These are phyloP conservation scores for Sorex araneus DNA, from an alignment of 2,113 vertebrate species.

Conservation along the genomic window DNA sequence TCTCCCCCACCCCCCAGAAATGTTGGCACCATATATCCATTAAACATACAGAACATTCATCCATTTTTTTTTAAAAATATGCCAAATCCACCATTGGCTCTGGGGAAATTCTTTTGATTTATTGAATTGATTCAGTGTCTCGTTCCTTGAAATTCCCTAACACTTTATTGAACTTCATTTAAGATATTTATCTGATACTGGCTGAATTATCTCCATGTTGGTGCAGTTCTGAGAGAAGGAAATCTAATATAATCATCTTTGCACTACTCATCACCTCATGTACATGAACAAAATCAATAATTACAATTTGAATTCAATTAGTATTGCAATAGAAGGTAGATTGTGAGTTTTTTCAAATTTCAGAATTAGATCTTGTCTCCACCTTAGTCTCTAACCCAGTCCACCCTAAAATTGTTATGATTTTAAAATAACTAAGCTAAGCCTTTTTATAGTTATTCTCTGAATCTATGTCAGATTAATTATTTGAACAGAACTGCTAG, in stretches of 20 bases:
- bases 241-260: background rate
- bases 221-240: conserved; percentile 49
- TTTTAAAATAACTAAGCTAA: conserved; percentile 24
- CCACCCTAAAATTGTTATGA: background rate
- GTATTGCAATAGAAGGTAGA: background rate
- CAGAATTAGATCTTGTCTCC: background rate
- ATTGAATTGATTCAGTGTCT: background rate
- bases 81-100: background rate
- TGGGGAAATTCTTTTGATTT: conserved; percentile 18
- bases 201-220: background rate
- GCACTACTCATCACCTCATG: background rate
- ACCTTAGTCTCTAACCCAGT: background rate
- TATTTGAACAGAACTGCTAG: background rate
- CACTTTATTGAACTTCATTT: conserved; percentile 31
- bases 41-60: background rate
- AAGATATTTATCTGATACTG: conserved; percentile 5
- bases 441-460: background rate
- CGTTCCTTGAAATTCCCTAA: conserved; percentile 50
- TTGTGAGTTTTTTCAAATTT: background rate
- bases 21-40: background rate
- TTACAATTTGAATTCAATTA: conserved; percentile 32
- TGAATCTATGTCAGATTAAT: background rate
- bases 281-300: conserved; percentile 37
- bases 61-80: background rate
- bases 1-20: background rate